A percentile compares a stretch with the other conserved stretches of the same genome.
Evolutionary conservation across 2,113 vertebrate genomes (phyloP).

Genomic region (Xenotilapia flavipinnis): DNA sequence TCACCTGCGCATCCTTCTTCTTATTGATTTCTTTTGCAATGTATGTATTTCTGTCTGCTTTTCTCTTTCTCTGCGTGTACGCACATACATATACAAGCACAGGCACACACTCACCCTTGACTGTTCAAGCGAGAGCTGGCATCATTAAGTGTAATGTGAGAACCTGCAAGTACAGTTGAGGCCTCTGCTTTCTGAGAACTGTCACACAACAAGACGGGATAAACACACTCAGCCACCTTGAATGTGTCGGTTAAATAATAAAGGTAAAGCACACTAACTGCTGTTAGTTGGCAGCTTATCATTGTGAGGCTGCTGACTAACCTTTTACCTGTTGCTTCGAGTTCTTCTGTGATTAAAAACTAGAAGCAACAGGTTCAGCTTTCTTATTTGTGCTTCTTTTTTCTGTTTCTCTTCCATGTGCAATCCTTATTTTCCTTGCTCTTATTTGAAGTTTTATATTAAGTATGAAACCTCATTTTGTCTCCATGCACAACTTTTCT

Average conservation of each 20-base stretch:
- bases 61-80: background rate
- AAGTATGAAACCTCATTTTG: background rate
- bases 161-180: constrained; percentile 19
- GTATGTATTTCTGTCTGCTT: background rate
- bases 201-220: constrained; percentile 2
- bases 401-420: background rate
- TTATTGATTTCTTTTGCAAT: background rate
- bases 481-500: constrained; percentile 1
- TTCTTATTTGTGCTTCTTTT: background rate
- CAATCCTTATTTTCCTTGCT: background rate
- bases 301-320: background rate
- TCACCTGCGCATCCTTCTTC: background rate
- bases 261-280: background rate
- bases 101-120: background rate
- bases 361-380: background rate
- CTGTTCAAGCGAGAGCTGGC: constrained; percentile 5
- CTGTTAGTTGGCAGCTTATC: background rate
- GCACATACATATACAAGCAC: background rate
- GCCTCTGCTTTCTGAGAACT: constrained; percentile 27
- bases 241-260: background rate
- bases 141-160: constrained; percentile 52
- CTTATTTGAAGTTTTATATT: background rate
- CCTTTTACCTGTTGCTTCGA: background rate
- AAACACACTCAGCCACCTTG: background rate
- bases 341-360: background rate